These are phyloP conservation scores for Morpho helenor DNA, from an alignment of 2,888 invertebrate species.

Conservation along the genomic window DNA sequence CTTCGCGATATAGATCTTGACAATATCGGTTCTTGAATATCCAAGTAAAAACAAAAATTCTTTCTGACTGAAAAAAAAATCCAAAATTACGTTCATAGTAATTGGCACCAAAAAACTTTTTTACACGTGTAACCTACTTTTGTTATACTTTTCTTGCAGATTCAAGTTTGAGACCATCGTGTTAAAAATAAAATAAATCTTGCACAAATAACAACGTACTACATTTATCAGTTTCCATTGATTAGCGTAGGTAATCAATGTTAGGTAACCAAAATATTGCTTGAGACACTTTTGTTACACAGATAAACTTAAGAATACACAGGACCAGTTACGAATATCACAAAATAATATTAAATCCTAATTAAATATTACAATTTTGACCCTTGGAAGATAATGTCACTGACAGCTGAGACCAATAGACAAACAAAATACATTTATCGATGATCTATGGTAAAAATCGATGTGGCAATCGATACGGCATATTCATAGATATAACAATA, in stretches of 20 bases:
- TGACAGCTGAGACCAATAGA: constrained; percentile 71
- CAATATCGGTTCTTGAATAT: constrained; percentile 84
- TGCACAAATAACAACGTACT: constrained; percentile 17
- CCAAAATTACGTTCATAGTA: constrained; percentile 11
- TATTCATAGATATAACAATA: too few relatives aligned
- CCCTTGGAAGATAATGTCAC: constrained; percentile 58
- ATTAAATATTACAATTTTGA: constrained; percentile 35
- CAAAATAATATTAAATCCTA: constrained; percentile 31
- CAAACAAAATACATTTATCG: constrained; percentile 43
- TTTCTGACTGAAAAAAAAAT: constrained; percentile 68
- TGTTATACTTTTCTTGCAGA: constrained; percentile 69
- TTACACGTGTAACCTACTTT: constrained; percentile 49
- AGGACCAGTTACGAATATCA: constrained; percentile 17
- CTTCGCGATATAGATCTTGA: constrained; percentile 82
- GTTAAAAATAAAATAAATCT: constrained; percentile 16
- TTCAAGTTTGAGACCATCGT: constrained; percentile 70
- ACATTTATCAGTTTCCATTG: constrained; percentile 17
- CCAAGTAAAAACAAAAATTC: constrained; percentile 87
- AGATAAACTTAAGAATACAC: constrained; percentile 5
- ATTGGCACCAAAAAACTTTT: neutral
- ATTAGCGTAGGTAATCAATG: constrained; percentile 4
- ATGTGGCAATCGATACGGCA: constrained; percentile 48
- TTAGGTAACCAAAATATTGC: constrained; percentile 4
- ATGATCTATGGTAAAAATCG: constrained; percentile 64
- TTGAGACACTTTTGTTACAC: constrained; percentile 13